Percentiles rank a stretch among this genome's conserved stretches.
These are phyloP conservation scores for Agrilus planipennis DNA, from an alignment of 1,140 invertebrate genomes.

Conservation along the genomic window DNA sequence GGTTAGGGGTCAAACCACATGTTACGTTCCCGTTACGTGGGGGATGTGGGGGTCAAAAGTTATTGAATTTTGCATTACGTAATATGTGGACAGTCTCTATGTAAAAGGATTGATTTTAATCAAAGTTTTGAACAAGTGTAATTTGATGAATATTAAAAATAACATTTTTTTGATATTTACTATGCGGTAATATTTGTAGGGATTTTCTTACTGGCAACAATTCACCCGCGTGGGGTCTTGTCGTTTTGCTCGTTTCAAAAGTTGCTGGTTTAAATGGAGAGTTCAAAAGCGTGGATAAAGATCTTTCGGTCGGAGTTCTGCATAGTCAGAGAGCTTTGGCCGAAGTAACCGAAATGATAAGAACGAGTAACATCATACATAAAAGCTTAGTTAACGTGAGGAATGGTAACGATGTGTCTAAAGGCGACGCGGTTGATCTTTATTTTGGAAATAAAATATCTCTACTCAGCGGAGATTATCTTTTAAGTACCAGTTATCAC, in stretches of 20 bases:
- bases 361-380: slow-evolving; percentile 89
- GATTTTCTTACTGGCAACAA: slow-evolving; percentile 19
- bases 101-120: too few relatives aligned
- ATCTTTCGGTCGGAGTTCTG: slow-evolving; percentile 56
- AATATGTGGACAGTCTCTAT: too few relatives aligned
- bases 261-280: slow-evolving; percentile 65
- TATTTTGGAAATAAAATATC: slow-evolving; percentile 92
- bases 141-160: too few relatives aligned
- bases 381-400: slow-evolving; percentile 48
- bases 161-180: too few relatives aligned
- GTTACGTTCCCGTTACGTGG: too few relatives aligned
- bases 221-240: slow-evolving; percentile 63
- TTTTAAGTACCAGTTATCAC: slow-evolving; percentile 63
- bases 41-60: too few relatives aligned
- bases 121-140: too few relatives aligned
- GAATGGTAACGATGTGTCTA: slow-evolving; percentile 27
- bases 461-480: slow-evolving; percentile 59
- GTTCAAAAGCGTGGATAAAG: slow-evolving; percentile 65
- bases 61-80: too few relatives aligned
- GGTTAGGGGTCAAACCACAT: too few relatives aligned
- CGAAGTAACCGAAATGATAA: slow-evolving; percentile 95
- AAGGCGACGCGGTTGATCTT: slow-evolving; percentile 57
- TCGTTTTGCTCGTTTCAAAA: slow-evolving; percentile 83
- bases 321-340: slow-evolving; percentile 80
- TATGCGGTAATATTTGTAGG: slow-evolving; percentile 12